Conservation (phyloP, 2,888 invertebrate species). For the Nasonia oneida region DNA sequence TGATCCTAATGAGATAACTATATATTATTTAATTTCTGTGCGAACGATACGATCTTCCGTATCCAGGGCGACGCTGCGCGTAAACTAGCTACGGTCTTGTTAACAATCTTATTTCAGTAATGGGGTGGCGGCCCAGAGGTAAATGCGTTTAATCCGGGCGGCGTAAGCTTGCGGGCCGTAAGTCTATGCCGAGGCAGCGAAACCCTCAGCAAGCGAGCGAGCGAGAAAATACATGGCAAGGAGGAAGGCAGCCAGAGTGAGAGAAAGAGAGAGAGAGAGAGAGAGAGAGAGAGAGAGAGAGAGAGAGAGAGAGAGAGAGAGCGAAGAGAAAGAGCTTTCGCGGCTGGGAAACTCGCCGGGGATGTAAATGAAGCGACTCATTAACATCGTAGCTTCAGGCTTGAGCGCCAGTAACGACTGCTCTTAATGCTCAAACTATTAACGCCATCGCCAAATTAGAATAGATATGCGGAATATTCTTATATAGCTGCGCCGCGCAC, state of each 20-base stretch:
- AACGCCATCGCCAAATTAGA: slow-evolving; percentile 65
- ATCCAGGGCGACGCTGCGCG: not conserved
- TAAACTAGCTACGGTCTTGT: slow-evolving; percentile 32
- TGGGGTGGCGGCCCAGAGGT: slow-evolving; percentile 37
- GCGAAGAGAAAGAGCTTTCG: slow-evolving; percentile 53
- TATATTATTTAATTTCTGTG: not conserved
- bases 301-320: too few species aligned
- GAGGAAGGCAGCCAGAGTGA: not conserved
- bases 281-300: too few species aligned
- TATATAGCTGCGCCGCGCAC: slow-evolving; percentile 19
- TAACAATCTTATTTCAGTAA: slow-evolving; percentile 61
- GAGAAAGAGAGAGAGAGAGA: too few species aligned
- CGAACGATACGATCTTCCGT: slow-evolving; percentile 29
- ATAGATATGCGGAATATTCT: slow-evolving; percentile 60
- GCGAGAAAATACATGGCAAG: slow-evolving; percentile 59
- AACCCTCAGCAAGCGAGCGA: slow-evolving; percentile 20
- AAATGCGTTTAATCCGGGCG: slow-evolving; percentile 55
- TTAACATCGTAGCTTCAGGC: slow-evolving; percentile 67
- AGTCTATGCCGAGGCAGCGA: slow-evolving; percentile 50
- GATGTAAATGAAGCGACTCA: slow-evolving; percentile 70
- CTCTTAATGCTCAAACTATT: slow-evolving; percentile 70
- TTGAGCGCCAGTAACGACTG: slow-evolving; percentile 62
- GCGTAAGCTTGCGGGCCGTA: slow-evolving; percentile 26
- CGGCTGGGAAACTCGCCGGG: slow-evolving; percentile 46
- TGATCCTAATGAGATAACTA: not conserved